Evolutionary conservation across 2,888 invertebrate genomes (phyloP).

Genomic region (Drosophila gaucha): DNA sequence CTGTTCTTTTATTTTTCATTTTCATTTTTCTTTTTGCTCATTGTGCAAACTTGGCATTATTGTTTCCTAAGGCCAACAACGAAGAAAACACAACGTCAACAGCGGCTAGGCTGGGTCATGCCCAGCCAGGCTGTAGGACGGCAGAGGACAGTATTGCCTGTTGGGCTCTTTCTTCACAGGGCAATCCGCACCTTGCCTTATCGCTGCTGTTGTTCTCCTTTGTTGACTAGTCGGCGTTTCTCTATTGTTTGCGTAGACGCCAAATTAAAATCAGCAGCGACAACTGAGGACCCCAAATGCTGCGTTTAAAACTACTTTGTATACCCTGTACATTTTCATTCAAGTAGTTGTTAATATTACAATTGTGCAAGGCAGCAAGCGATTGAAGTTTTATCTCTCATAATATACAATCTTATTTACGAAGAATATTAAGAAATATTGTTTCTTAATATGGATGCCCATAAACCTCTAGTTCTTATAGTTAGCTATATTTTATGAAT

Average conservation of each 20-base stretch:
- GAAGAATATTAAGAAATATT: no score
- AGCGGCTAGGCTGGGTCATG: constrained; percentile 54
- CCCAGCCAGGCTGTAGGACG: constrained; percentile 14
- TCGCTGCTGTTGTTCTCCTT: constrained; percentile 48
- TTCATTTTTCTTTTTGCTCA: constrained; percentile 52
- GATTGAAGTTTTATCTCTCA: no score
- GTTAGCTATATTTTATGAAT: no score
- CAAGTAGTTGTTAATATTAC: neutral
- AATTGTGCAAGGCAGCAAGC: neutral
- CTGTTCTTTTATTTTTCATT: constrained; percentile 15
- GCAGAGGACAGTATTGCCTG: constrained; percentile 10
- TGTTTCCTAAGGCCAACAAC: constrained; percentile 80
- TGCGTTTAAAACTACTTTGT: constrained; percentile 37
- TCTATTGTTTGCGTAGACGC: constrained; percentile 76
- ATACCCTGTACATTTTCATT: constrained; percentile 31
- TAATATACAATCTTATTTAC: no score
- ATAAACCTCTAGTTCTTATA: no score
- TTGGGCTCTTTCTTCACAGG: constrained; percentile 18
- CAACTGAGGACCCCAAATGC: constrained; percentile 32
- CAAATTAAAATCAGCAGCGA: constrained; percentile 64
- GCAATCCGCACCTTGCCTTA: constrained; percentile 58
- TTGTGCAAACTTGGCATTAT: constrained; percentile 82
- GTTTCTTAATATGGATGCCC: no score
- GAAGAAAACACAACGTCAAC: constrained; percentile 72
- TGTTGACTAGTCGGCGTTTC: constrained; percentile 70